phyloP scores from a whole-genome alignment of 2,113 vertebrate species.

The Cettia cetti region DNA sequence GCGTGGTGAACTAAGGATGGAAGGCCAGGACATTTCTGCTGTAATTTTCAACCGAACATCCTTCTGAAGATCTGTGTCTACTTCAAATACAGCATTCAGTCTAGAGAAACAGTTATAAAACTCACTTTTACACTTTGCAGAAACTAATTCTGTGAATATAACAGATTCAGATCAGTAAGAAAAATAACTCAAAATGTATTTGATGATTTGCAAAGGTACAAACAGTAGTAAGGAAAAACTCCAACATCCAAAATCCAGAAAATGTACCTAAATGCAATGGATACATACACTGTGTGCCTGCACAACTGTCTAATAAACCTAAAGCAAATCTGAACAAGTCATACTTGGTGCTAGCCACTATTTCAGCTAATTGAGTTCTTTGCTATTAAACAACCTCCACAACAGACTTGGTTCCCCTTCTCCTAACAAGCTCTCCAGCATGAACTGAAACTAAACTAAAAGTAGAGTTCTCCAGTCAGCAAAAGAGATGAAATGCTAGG shows the following conservation, averaged over 20 bases:
- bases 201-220: not conserved
- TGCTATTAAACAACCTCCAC: not conserved
- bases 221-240: not conserved
- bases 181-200: not conserved
- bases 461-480: not conserved
- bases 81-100: conserved; percentile 87
- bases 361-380: not conserved
- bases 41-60: conserved; percentile 87
- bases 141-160: not conserved
- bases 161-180: not conserved
- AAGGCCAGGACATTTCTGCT: conserved; percentile 91
- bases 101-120: conserved; percentile 63
- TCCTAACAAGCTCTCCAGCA: not conserved
- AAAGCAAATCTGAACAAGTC: not conserved
- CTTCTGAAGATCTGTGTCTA: conserved; percentile 96
- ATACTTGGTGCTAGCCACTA: not conserved
- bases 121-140: not conserved
- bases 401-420: not conserved
- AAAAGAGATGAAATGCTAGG: not conserved
- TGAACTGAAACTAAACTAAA: not conserved
- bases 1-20: conserved; percentile 82
- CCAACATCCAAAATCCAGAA: not conserved
- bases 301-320: not conserved
- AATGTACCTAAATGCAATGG: not conserved
- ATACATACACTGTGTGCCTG: not conserved